Percentiles rank a stretch among this genome's conserved stretches.
These are phyloP conservation scores for Hippopotamyrus pictus DNA, from an alignment of 2,797 vertebrate species.

Conservation along the genomic window DNA sequence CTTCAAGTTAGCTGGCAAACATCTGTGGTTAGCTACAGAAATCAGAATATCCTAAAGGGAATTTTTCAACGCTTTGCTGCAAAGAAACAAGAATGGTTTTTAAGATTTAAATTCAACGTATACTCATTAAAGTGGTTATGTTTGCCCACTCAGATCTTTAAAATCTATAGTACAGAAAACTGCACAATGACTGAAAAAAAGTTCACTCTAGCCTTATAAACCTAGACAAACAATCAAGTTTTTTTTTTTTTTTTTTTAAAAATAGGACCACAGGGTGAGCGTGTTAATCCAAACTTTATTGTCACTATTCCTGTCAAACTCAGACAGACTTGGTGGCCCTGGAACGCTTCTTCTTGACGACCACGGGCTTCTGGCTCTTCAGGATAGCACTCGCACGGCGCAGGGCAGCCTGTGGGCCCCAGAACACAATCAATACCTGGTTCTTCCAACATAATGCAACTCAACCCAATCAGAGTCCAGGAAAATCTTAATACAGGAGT, in stretches of 20 bases:
- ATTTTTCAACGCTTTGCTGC: neutral
- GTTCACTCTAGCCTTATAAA: neutral
- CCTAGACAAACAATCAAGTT: no score
- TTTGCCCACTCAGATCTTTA: neutral
- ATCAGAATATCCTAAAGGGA: neutral
- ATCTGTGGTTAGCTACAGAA: neutral
- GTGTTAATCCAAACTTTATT: constrained; percentile 15
- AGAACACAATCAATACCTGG: neutral
- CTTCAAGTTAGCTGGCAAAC: neutral
- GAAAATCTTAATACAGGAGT: neutral
- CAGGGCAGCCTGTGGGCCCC: constrained; percentile 68
- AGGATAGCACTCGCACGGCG: constrained; percentile 85
- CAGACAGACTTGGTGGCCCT: constrained; percentile 79
- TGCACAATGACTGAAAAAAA: neutral
- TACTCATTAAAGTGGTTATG: neutral
- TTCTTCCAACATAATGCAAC: neutral
- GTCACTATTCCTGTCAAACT: constrained; percentile 28
- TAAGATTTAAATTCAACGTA: neutral
- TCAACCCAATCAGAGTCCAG: neutral
- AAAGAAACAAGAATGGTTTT: neutral
- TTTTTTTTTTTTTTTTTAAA: no score
- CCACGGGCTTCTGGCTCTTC: constrained; percentile 87
- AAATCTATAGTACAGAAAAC: neutral
- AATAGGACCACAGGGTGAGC: neutral
- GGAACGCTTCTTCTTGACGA: constrained; percentile 83